Base-by-base conservation (phyloP, 2,113 vertebrate species). In the Abramis brama region DNA sequence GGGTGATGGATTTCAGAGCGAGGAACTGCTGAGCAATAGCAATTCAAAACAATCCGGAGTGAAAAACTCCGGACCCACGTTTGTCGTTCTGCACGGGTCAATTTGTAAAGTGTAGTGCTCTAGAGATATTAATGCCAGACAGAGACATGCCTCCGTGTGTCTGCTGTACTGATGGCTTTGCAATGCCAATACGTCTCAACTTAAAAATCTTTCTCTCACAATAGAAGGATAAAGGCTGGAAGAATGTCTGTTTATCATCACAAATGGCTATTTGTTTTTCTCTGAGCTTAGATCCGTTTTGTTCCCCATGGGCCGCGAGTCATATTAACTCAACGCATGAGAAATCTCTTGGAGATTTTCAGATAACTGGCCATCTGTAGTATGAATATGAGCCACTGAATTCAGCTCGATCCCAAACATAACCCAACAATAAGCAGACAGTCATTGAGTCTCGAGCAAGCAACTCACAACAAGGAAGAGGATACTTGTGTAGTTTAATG, bases 41-140 rank as follows among this genome's bases (percentile, higher is more conserved):
- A 79, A 90, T 90, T 82, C 87, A 84, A 80, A 90, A 89, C 87
- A 89, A 89, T 85, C 86, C 70, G 4, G 73, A 87, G 86, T 66
- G 86, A 86, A 89, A 92, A 87, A 87, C 11, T 78, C 85, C 80
- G n/a, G 62, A 79, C 70, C n/a, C 10, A 25, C 83, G 68, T 90
- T 87, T 55, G 85, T 83, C 70, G 59, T 82, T 70, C 73, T 55
- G 60, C 75, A 75, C 9, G 33, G 78, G 87, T 89, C 90, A 86
- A 87, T 91, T 90, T 90, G 85, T 91, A 87, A 87, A 88, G 88
- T 89, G 86, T 73, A 86, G 86, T 89, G 89, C 90, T 91, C 87
- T 87, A 78, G 84, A 84, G 80, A 90, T 86, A 89, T 91, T 88
- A 89, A 89, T 87, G 88, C 87, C 70, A 64, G 36, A 78, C 36